A percentile compares a stretch with the other conserved stretches of the same genome.
phyloP scores from a whole-genome alignment of 2,888 invertebrate genomes.

The Agonopterix heracliana region DNA sequence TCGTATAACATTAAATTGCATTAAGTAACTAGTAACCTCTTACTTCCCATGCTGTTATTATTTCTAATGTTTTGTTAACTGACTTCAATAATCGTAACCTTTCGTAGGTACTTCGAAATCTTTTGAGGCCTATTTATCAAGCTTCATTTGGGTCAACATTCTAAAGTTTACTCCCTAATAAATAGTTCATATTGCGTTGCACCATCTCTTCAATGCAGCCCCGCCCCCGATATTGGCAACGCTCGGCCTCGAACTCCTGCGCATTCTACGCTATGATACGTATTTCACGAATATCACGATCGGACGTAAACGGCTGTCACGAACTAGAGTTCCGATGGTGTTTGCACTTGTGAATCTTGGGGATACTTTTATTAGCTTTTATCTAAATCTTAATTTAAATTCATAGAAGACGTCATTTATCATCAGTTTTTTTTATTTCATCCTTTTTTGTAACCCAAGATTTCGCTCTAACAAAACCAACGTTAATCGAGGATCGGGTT shows the following conservation, averaged over 20 bases:
- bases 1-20: too few species aligned
- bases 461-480: too few species aligned
- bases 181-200: conserved; percentile 6
- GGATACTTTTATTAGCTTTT: too few species aligned
- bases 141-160: background rate
- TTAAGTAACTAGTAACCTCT: too few species aligned
- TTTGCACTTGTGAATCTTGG: background rate
- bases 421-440: too few species aligned
- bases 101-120: background rate
- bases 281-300: conserved; percentile 38
- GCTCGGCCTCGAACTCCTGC: conserved; percentile 24
- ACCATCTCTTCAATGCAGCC: conserved; percentile 13
- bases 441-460: too few species aligned
- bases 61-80: too few species aligned
- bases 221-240: conserved; percentile 19
- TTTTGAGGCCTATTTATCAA: background rate
- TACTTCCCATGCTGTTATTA: too few species aligned
- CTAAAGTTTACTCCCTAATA: conserved; percentile 8
- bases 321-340: conserved; percentile 3
- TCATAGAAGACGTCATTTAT: too few species aligned
- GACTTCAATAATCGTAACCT: background rate
- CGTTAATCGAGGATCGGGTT: too few species aligned
- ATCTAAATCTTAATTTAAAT: too few species aligned
- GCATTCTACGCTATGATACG: conserved; percentile 22
- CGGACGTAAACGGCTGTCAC: conserved; percentile 24